A percentile compares a stretch with the other conserved stretches of the same genome.
Evolutionary conservation across 2,113 vertebrate genomes (phyloP).

Genomic region (Zeus faber): DNA sequence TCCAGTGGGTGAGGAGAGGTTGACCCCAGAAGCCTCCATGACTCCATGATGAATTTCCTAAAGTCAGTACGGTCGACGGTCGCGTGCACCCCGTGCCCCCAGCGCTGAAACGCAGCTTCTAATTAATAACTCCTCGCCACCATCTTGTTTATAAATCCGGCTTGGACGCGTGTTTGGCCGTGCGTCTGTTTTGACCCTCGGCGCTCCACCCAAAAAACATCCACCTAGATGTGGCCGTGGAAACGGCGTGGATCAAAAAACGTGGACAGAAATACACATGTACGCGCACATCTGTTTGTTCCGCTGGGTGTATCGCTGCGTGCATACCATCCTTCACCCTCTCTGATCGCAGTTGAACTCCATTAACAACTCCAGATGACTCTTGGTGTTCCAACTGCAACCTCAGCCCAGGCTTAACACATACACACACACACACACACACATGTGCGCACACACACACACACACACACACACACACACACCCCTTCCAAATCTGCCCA

Average conservation of each 20-base stretch:
- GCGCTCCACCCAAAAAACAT: slow-evolving; percentile 53
- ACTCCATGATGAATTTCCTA: slow-evolving; percentile 18
- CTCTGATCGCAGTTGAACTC: slow-evolving; percentile 49
- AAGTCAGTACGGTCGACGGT: slow-evolving; percentile 18
- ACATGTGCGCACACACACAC: slow-evolving; percentile 19
- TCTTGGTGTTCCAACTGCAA: slow-evolving; percentile 23
- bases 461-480: slow-evolving; percentile 12
- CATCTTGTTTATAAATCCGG: slow-evolving; percentile 54
- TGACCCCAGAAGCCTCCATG: slow-evolving; percentile 16
- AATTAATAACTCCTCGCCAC: slow-evolving; percentile 49
- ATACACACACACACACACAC: slow-evolving; percentile 8
- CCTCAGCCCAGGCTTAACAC: slow-evolving; percentile 33
- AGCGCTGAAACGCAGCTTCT: slow-evolving; percentile 19
- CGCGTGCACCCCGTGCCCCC: slow-evolving; percentile 15
- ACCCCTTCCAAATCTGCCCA: slow-evolving; percentile 23
- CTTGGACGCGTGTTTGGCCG: slow-evolving; percentile 16
- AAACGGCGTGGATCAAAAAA: background rate
- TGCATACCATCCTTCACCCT: slow-evolving; percentile 36
- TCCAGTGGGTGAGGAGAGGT: slow-evolving; percentile 8
- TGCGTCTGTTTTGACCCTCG: slow-evolving; percentile 40
- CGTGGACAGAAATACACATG: background rate
- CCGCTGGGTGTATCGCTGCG: slow-evolving; percentile 46
- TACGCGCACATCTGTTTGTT: slow-evolving; percentile 14
- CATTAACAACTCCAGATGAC: slow-evolving; percentile 51
- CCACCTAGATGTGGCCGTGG: slow-evolving; percentile 15